A percentile compares a stretch with the other conserved stretches of the same genome.
phyloP scores from a whole-genome alignment of 2,888 invertebrate species.

The Drosophila fungiperda region DNA sequence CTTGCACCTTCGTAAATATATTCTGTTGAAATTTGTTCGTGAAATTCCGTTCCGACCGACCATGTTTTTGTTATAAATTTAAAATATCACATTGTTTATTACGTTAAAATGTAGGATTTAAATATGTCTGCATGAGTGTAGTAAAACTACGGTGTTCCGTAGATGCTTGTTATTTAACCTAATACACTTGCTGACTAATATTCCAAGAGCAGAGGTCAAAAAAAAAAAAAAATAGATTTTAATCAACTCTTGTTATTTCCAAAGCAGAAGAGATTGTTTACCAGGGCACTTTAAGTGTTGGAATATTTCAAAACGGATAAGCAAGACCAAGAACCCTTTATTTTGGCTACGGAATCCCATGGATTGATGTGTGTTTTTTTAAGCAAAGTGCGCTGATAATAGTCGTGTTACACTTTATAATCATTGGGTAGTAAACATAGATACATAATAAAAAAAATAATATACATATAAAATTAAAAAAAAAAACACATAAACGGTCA shows the following conservation, averaged over 20 bases:
- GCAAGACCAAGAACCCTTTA: neutral
- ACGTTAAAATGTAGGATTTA: neutral
- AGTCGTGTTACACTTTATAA: constrained; percentile 1
- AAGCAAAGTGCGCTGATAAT: constrained; percentile 27
- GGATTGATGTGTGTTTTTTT: neutral
- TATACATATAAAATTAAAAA: neutral
- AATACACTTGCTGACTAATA: neutral
- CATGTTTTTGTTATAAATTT: neutral
- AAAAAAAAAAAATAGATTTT: no score
- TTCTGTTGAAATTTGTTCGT: no score
- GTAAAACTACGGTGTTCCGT: constrained; percentile 12
- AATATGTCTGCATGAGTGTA: constrained; percentile 22
- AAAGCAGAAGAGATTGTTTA: neutral
- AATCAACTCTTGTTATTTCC: neutral
- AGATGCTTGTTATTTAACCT: neutral
- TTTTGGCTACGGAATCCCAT: neutral
- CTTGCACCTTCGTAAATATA: no score
- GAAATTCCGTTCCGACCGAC: no score
- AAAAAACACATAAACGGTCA: constrained; percentile 4
- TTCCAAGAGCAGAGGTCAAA: neutral
- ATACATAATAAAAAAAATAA: neutral
- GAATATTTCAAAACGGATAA: constrained; percentile 7
- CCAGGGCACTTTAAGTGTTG: constrained; percentile 14
- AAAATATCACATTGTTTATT: no score
- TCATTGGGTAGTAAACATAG: neutral